Evolutionary conservation across 2,113 vertebrate genomes (phyloP).

Genomic region (Falco punctatus): DNA sequence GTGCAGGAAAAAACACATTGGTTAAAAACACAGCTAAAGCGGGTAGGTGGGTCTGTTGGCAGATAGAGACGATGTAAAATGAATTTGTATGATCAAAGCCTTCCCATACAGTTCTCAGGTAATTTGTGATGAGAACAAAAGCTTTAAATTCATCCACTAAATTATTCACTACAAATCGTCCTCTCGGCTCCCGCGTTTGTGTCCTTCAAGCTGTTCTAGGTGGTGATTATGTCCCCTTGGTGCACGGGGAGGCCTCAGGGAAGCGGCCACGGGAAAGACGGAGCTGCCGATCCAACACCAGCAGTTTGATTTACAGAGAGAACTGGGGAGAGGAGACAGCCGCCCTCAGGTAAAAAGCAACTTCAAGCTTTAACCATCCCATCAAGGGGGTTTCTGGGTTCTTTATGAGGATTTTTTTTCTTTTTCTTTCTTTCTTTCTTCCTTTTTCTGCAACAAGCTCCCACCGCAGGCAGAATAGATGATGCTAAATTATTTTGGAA

Average conservation of each 20-base stretch:
- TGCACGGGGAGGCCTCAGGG: neutral
- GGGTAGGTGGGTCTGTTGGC: slow-evolving; percentile 29
- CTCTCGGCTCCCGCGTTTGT: neutral
- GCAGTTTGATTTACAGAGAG: slow-evolving; percentile 33
- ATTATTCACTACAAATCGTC: slow-evolving; percentile 61
- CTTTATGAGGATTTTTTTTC: neutral
- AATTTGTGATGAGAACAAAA: slow-evolving; percentile 67
- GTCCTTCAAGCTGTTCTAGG: slow-evolving; percentile 57
- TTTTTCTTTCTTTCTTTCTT: neutral
- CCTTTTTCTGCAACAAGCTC: neutral
- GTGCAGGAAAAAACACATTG: neutral
- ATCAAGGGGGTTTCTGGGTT: neutral
- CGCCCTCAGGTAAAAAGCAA: slow-evolving; percentile 35
- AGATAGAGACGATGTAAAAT: neutral
- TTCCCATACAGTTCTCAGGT: slow-evolving; percentile 49
- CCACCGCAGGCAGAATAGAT: slow-evolving; percentile 33
- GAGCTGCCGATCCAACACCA: neutral
- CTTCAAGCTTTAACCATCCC: neutral
- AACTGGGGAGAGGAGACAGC: neutral
- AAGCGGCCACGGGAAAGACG: slow-evolving; percentile 14
- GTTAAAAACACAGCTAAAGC: neutral
- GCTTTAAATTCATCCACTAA: slow-evolving; percentile 65
- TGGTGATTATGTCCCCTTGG: neutral
- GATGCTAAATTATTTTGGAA: slow-evolving; percentile 63
- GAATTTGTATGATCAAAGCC: slow-evolving; percentile 55